A percentile compares a stretch with the other conserved stretches of the same genome.
Conservation (phyloP, 2,113 vertebrate genomes). For the Microcebus griseorufus region DNA sequence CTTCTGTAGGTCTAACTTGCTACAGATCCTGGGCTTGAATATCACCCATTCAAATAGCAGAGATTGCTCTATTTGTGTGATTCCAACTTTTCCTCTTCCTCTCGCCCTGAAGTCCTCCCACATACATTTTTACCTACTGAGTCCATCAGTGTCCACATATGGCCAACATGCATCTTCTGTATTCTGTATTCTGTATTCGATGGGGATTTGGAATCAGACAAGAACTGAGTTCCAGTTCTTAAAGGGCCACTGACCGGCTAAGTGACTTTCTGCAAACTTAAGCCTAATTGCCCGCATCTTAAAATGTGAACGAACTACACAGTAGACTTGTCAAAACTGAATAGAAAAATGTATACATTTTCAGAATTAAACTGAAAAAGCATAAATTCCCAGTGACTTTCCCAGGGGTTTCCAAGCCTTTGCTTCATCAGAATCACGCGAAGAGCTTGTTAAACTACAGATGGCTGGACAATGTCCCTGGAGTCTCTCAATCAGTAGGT, state of each 20-base stretch:
- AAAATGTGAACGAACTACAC: neutral
- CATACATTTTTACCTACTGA: neutral
- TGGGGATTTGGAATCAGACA: neutral
- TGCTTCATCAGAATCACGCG: neutral
- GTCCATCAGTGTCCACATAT: neutral
- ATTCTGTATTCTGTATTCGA: too few relatives aligned
- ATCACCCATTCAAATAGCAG: neutral
- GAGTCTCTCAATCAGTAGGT: neutral
- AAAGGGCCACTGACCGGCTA: neutral
- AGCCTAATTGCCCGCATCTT: neutral
- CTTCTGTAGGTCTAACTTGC: neutral
- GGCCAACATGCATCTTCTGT: neutral
- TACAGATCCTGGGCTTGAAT: neutral
- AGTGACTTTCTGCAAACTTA: neutral
- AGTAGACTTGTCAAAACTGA: neutral
- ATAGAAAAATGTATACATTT: neutral
- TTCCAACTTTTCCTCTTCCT: neutral
- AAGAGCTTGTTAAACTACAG: neutral
- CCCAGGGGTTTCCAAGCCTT: neutral
- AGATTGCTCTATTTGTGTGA: neutral
- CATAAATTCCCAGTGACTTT: too few relatives aligned
- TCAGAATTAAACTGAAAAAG: too few relatives aligned
- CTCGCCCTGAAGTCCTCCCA: neutral
- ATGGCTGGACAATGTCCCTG: neutral
- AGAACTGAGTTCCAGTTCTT: neutral